Base-by-base conservation (phyloP, 2,888 invertebrate genomes). In the Lasioglossum villosulum region DNA sequence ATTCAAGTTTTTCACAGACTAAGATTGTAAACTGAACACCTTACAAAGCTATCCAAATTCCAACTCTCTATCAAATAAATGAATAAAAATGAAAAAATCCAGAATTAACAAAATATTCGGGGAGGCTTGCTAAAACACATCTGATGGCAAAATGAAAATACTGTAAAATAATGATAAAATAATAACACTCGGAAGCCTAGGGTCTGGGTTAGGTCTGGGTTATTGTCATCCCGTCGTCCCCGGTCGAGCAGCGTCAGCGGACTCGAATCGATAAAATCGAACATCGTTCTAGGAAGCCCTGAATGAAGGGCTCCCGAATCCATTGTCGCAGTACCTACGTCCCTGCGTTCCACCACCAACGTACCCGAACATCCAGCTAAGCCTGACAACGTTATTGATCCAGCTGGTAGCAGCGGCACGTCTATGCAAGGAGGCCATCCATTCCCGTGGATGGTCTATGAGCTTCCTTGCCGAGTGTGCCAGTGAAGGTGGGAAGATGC, bases 381-480 rank as follows among this genome's bases (percentile, higher is more conserved):
- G 84, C 80, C 82, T 89, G 85, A 76, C 83, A 81, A 30, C 82
- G 85, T 90, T 90, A 90, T 90, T 89, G 90, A 90, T 90, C 91
- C 86, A 85, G 72, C 80, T 88, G 91, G 85, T 83, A 78, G 83
- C 83, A 66, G 66, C 63, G 66, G 48, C 78, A 76, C 77, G 82
- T 81, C 80, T 88, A 90, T 88, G 86, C 90, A 92, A 92, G 88
- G 90, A 91, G 92, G 92, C 88, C 91, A 92, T 86, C 88, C 90
- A 88, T 83, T 80, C 74, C 72, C 77, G 84, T 83, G 83, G 78
- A 87, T 73, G 48, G 77, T 85, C 68, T 75, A 71, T 48, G 73
- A 45, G 75, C 27, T 78, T 56, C 48, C 76, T 79, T 59, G 63
- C 45, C 45, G 37, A 30, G 14, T 63, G 70, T 80, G 72, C 63